A percentile compares a stretch with the other conserved stretches of the same genome.
These are phyloP conservation scores for Zenarchopterus dispar DNA, from an alignment of 2,797 vertebrate genomes.

Conservation along the genomic window DNA sequence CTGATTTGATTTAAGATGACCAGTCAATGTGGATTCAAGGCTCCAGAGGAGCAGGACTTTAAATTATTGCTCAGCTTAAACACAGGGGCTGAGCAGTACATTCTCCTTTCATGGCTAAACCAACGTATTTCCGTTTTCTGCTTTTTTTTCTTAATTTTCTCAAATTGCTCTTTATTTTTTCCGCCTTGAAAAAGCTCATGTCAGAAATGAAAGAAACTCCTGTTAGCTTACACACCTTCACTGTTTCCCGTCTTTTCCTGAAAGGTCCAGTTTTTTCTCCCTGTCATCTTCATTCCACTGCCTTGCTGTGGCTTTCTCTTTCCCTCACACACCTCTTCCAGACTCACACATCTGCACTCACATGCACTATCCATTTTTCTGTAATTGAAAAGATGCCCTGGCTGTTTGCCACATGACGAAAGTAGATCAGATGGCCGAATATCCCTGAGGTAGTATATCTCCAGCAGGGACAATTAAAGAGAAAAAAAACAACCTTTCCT, in stretches of 20 bases:
- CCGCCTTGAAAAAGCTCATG: constrained; percentile 33
- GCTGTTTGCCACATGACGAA: constrained; percentile 79
- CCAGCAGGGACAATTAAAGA: constrained; percentile 77
- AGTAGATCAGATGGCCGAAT: constrained; percentile 81
- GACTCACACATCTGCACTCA: constrained; percentile 14
- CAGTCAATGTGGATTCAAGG: constrained; percentile 79
- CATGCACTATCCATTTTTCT: constrained; percentile 72
- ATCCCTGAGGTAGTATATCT: constrained; percentile 81
- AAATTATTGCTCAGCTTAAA: constrained; percentile 82
- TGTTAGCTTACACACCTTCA: constrained; percentile 33
- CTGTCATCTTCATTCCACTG: constrained; percentile 6
- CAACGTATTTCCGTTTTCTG: constrained; percentile 38
- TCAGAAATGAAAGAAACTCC: constrained; percentile 22
- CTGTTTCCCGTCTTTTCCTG: constrained; percentile 13
- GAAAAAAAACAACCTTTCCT: constrained; percentile 51
- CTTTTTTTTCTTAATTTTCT: constrained; percentile 24
- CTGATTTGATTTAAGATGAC: constrained; percentile 85
- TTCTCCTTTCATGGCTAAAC: constrained; percentile 53
- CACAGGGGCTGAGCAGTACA: constrained; percentile 67
- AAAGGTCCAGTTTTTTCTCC: constrained; percentile 5
- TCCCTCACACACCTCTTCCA: constrained; percentile 21
- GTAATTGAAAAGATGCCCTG: constrained; percentile 81
- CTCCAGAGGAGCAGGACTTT: constrained; percentile 72
- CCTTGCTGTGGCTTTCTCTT: constrained; percentile 47
- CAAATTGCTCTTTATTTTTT: constrained; percentile 31